These are phyloP conservation scores for Lepidurus couesii DNA, from an alignment of 1,140 invertebrate species.

Conservation along the genomic window DNA sequence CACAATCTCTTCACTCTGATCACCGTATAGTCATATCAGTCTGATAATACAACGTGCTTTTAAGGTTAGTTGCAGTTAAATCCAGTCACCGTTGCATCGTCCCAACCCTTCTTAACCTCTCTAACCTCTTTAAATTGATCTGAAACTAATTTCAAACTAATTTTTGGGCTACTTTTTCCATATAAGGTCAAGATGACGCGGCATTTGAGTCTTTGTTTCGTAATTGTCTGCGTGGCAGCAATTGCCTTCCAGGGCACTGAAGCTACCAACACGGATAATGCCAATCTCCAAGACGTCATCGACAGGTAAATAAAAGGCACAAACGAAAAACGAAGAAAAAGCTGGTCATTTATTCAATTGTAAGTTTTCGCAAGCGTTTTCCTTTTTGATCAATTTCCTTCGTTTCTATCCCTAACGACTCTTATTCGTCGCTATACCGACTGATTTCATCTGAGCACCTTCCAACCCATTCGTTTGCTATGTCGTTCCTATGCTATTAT, in stretches of 20 bases:
- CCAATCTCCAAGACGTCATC: background rate
- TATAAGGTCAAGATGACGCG: background rate
- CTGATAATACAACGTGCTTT: background rate
- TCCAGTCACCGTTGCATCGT: too few relatives aligned
- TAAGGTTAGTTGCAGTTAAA: too few relatives aligned
- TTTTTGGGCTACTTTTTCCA: background rate
- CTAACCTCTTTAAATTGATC: background rate
- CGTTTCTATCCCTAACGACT: background rate
- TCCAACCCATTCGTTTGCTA: background rate
- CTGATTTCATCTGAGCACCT: background rate
- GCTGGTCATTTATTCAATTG: too few relatives aligned
- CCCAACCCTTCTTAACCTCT: background rate
- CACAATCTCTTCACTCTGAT: background rate
- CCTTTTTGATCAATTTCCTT: background rate
- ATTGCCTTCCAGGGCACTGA: background rate
- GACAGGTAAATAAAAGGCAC: background rate
- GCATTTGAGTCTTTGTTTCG: background rate
- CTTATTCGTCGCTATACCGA: background rate
- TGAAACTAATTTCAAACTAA: too few relatives aligned
- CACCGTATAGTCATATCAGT: constrained; percentile 9
- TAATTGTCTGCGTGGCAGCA: background rate
- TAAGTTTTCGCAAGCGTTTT: background rate
- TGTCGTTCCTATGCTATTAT: background rate
- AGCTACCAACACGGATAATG: background rate
- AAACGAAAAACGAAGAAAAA: too few relatives aligned